Percentiles rank a stretch among this genome's conserved stretches.
Evolutionary conservation across 2,113 vertebrate species (phyloP).

Genomic region (Cebidichthys violaceus): DNA sequence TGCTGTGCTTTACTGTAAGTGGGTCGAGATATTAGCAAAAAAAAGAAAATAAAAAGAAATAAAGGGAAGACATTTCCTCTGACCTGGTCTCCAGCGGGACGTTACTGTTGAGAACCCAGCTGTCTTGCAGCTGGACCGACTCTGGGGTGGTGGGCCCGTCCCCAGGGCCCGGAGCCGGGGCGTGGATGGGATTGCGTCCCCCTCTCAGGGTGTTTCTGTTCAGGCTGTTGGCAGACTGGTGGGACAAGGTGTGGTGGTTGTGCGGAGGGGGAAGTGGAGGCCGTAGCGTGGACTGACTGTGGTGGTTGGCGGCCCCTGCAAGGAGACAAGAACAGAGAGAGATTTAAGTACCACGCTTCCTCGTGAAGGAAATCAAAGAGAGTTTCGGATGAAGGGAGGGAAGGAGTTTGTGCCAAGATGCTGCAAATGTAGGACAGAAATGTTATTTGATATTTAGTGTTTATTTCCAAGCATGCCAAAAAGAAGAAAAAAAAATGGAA

Average conservation of each 20-base stretch:
- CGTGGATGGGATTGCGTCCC: constrained; percentile 94
- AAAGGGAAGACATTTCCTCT: constrained; percentile 45
- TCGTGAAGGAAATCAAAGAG: constrained; percentile 6
- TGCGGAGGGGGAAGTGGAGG: constrained; percentile 96
- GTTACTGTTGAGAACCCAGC: constrained; percentile 99
- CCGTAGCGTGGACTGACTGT: constrained; percentile 95
- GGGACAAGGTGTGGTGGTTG: constrained; percentile 96
- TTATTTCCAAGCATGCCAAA: constrained; percentile 26
- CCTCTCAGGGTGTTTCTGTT: constrained; percentile 96
- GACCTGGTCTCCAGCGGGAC: constrained; percentile 98
- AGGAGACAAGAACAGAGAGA: constrained; percentile 27
- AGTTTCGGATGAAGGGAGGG: constrained; percentile 11
- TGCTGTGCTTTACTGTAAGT: constrained; percentile 27
- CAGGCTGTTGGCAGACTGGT: constrained; percentile 97
- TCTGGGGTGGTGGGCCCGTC: constrained; percentile 96
- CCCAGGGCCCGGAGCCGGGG: constrained; percentile 88
- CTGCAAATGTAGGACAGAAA: constrained; percentile 4
- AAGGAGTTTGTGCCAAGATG: constrained; percentile 22
- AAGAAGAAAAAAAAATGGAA: not conserved
- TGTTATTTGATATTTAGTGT: constrained; percentile 26
- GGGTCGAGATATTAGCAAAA: constrained; percentile 20
- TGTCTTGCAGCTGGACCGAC: constrained; percentile 99
- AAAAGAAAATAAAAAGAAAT: not conserved
- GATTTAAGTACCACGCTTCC: constrained; percentile 12
- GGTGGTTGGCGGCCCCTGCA: constrained; percentile 94